A percentile compares a stretch with the other conserved stretches of the same genome.
These are phyloP conservation scores for Philaethria dido DNA, from an alignment of 2,888 invertebrate genomes.

Conservation along the genomic window DNA sequence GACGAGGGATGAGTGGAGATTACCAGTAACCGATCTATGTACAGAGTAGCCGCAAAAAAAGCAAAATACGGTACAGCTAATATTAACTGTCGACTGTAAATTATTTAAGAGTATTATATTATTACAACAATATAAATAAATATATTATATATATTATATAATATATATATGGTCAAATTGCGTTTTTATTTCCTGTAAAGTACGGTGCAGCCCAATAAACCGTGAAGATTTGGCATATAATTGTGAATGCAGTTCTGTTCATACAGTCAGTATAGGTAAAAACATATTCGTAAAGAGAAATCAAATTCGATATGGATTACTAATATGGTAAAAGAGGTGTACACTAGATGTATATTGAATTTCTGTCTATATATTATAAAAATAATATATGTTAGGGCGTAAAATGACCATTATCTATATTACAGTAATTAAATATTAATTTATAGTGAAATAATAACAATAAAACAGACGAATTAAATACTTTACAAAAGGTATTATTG, in stretches of 20 bases:
- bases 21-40: constrained; percentile 45
- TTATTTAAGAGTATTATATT: neutral
- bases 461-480: no score
- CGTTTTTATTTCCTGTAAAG: constrained; percentile 3
- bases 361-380: neutral
- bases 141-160: neutral
- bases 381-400: neutral
- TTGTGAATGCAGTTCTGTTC: constrained; percentile 9
- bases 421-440: neutral
- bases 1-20: constrained; percentile 55
- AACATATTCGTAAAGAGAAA: neutral
- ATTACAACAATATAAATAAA: neutral
- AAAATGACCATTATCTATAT: no score
- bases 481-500: neutral
- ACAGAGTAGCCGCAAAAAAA: constrained; percentile 13
- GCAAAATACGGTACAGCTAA: neutral
- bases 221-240: constrained; percentile 6
- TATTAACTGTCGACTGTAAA: neutral
- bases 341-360: neutral
- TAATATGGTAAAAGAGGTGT: neutral
- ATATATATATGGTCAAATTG: no score
- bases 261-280: neutral
- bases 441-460: no score
- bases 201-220: neutral
- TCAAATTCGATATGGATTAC: neutral